Base-by-base conservation (phyloP, 2,888 invertebrate genomes). In the Diarsia rubi region DNA sequence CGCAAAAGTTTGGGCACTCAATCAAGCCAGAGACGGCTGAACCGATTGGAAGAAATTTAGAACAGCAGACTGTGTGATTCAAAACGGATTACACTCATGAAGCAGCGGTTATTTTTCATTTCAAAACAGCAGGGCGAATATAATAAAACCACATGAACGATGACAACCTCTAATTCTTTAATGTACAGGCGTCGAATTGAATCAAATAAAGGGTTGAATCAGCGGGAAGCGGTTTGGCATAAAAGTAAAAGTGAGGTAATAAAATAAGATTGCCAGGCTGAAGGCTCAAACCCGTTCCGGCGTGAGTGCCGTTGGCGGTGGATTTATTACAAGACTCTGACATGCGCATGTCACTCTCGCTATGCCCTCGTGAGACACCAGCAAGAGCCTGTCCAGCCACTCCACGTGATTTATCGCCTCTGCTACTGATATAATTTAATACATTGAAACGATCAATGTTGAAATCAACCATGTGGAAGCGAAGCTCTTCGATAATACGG, bases 161-260 rank as follows among this genome's bases (percentile, higher is more conserved):
- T 54, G 31, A 54, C 45, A 71, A 44, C 27, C 52, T 24, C 42
- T 54, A 77, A 64, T 68, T 64, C 11, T 54, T 44, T 44, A 62
- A 49, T 63, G 21, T 60, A 64, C 54, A 67, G 44, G 54, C 31
- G 66, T 57, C 49, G 45, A 82, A 79, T 73, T 68, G 52, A 66
- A 70, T 77, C 44, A 47, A 75, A 81, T 78, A 78, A 82, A 80
- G 82, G 82, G 69, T 74, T 69, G 24, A 57, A 84, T 85, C 60
- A 76, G 68, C 81, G 71, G 80, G 85, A 88, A 88, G 89, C 86
- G 80, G 87, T 88, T 88, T 88, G 83, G 83, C 85, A 86, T 91
- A 93, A 94, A 95, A 94, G 94, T 94, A 93, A 95, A 91, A 95
- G 95, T 94, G 91, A 90, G 88, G 90, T 92, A 91, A 94, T 94